Base-by-base conservation (phyloP, 2,113 vertebrate genomes). In the Picathartes gymnocephalus region DNA sequence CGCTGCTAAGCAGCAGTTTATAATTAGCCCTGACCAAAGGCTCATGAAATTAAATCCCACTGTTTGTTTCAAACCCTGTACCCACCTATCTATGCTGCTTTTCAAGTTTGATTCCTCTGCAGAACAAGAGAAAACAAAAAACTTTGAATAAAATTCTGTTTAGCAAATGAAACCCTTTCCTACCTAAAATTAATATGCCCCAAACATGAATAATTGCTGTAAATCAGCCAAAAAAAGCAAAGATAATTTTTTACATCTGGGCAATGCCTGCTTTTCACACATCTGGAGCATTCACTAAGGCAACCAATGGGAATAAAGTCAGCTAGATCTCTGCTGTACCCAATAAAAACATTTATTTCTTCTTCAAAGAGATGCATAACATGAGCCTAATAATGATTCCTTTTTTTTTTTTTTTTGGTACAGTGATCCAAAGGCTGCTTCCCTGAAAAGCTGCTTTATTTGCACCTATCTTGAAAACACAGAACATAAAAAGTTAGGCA, bases 21-120 rank as follows among this genome's bases (percentile, higher is more conserved):
- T 83, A 95, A 94, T 95, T 87, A 97, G 83, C 60, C 39, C 51
- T 94, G 90, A 62, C 82, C 78, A 65, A 86, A 88, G 66, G 33
- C 62, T 86, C n/a, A 28, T 40, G 53, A 81, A 87, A 85, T 89
- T 85, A 71, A 93, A 93, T 62, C 30, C n/a, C 76, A 23, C 40
- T 40, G 47, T 24, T 80, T 47, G 15, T 93, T 74, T 70, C 65
- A 57, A 84, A 62, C 6, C 28, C 39, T 35, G 31, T 50, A 66
- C 28, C 30, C 24, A 91, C 35, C 16, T 60, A 45, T 21, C 0
- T 0, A 47, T 33, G 21, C 15, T 50, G 39, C 17, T 91, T 93
- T 90, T 61, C 40, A 65, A 54, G 19, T 56, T n/a, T 51, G 44
- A n/a, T 48, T 86, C 93, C 66, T 79, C 76, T 35, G 17, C 22